Evolutionary conservation across 1,140 invertebrate species (phyloP).

Genomic region (Sinonovacula constricta): DNA sequence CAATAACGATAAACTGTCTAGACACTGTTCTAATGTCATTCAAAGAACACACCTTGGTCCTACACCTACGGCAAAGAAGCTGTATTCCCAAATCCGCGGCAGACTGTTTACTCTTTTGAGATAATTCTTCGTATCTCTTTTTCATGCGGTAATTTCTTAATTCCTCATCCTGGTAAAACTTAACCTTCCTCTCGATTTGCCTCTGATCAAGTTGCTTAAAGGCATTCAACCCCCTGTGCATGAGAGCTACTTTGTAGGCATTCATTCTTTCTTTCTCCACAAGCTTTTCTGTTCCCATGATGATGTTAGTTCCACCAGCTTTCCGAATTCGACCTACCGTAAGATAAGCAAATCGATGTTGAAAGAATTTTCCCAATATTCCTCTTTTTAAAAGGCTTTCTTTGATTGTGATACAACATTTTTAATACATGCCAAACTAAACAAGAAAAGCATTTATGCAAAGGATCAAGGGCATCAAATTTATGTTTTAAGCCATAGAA

Average conservation of each 20-base stretch:
- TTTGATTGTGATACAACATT: not conserved
- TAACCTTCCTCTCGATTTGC: constrained; percentile 11
- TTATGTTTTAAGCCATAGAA: too few relatives aligned
- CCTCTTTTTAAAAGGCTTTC: too few relatives aligned
- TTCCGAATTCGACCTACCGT: not conserved
- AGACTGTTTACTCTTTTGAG: constrained; percentile 2
- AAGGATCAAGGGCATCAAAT: too few relatives aligned
- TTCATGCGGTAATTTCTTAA: constrained; percentile 22
- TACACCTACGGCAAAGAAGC: constrained; percentile 9
- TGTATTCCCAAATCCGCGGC: constrained; percentile 22
- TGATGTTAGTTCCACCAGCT: not conserved
- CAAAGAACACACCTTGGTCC: not conserved
- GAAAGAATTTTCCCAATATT: not conserved
- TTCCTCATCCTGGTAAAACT: constrained; percentile 8
- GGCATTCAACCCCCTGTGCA: constrained; percentile 18
- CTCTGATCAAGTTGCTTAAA: constrained; percentile 18
- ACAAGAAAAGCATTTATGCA: too few relatives aligned
- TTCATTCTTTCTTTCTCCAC: constrained; percentile 27
- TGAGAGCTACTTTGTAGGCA: constrained; percentile 42
- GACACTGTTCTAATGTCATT: constrained; percentile 10
- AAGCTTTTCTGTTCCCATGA: not conserved
- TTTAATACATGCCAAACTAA: not conserved
- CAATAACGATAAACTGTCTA: constrained; percentile 21
- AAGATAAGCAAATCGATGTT: not conserved
- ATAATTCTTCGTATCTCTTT: not conserved